These are phyloP conservation scores for Tetramorium alpestre DNA, from an alignment of 1,140 invertebrate species.

Conservation along the genomic window DNA sequence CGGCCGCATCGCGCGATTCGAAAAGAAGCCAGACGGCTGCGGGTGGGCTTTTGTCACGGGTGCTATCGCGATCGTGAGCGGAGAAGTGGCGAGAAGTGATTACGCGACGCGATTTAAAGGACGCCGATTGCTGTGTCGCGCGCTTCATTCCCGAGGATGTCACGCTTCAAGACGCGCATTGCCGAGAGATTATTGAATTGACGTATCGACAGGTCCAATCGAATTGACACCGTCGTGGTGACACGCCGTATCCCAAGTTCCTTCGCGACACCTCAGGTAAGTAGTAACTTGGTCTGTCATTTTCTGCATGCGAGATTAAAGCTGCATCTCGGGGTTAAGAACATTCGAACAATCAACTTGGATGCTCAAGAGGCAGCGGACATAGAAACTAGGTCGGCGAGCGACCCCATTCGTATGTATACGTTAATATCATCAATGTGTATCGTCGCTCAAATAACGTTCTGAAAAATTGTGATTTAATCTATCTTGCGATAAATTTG, in stretches of 20 bases:
- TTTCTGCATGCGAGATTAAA: conserved; percentile 23
- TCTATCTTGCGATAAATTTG: background rate
- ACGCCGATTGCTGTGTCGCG: conserved; percentile 5
- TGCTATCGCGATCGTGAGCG: conserved; percentile 25
- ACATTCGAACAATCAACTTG: background rate
- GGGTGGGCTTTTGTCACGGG: conserved; percentile 46
- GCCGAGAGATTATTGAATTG: conserved; percentile 4
- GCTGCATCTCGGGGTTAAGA: background rate
- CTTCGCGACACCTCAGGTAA: conserved; percentile 10
- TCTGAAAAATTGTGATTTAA: background rate
- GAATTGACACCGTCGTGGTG: conserved; percentile 5
- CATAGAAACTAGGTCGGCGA: conserved; percentile 34
- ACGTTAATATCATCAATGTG: conserved; percentile 27
- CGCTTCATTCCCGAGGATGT: conserved; percentile 45
- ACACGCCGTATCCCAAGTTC: background rate
- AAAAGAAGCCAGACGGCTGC: conserved; percentile 70
- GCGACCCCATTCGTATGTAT: conserved; percentile 29
- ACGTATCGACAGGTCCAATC: conserved; percentile 17
- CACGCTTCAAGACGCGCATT: conserved; percentile 16
- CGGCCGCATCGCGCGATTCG: conserved; percentile 64
- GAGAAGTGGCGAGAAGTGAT: conserved; percentile 5
- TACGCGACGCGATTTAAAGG: conserved; percentile 27
- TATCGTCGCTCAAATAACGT: background rate
- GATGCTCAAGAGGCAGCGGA: background rate
- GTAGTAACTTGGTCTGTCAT: conserved; percentile 9